Conservation (phyloP, 2,797 vertebrate genomes). For the Oreortyx pictus region DNA sequence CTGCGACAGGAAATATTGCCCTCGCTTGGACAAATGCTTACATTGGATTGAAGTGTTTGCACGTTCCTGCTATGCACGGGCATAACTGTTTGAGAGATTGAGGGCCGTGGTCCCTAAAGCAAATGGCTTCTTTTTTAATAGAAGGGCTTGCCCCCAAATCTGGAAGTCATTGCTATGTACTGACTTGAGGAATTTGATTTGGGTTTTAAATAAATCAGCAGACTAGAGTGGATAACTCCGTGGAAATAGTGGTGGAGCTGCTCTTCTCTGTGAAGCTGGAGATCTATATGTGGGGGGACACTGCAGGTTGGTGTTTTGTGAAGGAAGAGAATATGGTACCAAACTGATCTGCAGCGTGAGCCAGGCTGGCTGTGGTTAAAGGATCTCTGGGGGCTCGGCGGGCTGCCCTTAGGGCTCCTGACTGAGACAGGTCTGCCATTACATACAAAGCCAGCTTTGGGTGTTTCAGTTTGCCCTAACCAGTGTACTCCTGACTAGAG, state of each 20-base stretch:
- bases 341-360: not conserved
- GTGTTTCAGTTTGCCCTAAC: not conserved
- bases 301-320: no score
- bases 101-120: not conserved
- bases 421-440: not conserved
- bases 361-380: not conserved
- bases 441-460: not conserved
- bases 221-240: not conserved
- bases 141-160: constrained; percentile 3
- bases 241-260: not conserved
- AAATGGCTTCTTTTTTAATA: not conserved
- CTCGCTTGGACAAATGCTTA: constrained; percentile 19
- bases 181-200: not conserved
- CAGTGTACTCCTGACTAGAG: not conserved
- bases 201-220: not conserved
- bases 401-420: not conserved
- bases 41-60: not conserved
- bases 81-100: not conserved
- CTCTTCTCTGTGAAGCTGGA: not conserved
- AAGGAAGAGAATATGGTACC: not conserved
- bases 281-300: not conserved
- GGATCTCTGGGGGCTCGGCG: not conserved
- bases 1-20: constrained; percentile 54
- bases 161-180: not conserved
- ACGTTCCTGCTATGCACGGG: not conserved